These are phyloP conservation scores for Neolamprologus hecqui DNA, from an alignment of 2,113 vertebrate species.

Conservation along the genomic window DNA sequence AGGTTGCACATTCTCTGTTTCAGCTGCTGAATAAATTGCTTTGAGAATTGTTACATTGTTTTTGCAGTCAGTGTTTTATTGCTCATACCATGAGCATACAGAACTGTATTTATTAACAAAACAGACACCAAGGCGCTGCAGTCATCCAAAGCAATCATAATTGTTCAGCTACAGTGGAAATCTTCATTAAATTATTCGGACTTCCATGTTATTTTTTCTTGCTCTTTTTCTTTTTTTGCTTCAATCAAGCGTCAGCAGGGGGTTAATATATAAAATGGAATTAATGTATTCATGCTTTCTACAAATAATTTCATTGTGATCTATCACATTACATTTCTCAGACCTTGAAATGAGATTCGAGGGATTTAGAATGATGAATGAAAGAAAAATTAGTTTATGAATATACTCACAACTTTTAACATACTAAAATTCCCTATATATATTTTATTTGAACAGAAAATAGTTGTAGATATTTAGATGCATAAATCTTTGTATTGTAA, in stretches of 20 bases:
- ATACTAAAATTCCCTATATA: not conserved
- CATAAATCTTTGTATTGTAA: not conserved
- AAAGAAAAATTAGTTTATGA: not conserved
- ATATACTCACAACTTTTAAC: not conserved
- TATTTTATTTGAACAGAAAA: not conserved
- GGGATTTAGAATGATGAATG: not conserved
- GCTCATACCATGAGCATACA: not conserved
- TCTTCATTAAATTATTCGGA: conserved; percentile 5
- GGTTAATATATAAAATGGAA: not conserved
- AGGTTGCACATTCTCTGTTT: not conserved
- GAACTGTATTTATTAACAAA: not conserved
- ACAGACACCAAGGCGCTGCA: not conserved
- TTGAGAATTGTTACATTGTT: not conserved
- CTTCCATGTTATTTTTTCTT: not conserved
- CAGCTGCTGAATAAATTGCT: not conserved
- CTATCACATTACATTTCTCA: not conserved
- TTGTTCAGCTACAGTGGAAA: not conserved
- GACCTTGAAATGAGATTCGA: not conserved
- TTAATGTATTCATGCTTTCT: not conserved
- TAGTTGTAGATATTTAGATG: not conserved
- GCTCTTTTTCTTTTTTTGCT: not conserved
- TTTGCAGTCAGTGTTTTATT: not conserved
- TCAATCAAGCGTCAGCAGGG: not conserved
- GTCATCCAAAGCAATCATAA: not conserved
- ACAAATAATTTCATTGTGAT: not conserved